Conservation (phyloP, 2,888 invertebrate genomes). For the Campoplex capitator region DNA sequence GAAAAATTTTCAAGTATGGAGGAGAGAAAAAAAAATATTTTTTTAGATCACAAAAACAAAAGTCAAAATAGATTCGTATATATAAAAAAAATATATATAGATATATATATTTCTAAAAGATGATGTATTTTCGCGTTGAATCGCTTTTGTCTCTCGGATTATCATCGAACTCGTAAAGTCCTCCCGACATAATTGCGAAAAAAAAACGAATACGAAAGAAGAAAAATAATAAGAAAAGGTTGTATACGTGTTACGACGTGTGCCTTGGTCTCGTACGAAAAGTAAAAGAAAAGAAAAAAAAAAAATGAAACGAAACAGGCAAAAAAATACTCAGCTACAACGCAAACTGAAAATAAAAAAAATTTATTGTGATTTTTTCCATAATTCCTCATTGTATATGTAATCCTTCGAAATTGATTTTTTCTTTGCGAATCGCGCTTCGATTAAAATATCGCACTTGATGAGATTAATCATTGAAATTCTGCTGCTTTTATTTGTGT, state of each 20-base stretch:
- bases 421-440: neutral
- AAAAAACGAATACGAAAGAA: conserved; percentile 53
- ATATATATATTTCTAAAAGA: conserved; percentile 59
- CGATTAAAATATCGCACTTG: conserved; percentile 39
- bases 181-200: conserved; percentile 7
- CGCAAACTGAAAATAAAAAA: conserved; percentile 14
- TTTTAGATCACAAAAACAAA: conserved; percentile 2
- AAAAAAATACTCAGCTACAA: conserved; percentile 53
- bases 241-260: conserved; percentile 52
- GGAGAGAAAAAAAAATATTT: conserved; percentile 2
- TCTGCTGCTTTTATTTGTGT: neutral
- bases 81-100: neutral
- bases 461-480: conserved; percentile 11
- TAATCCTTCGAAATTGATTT: neutral
- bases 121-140: conserved; percentile 61
- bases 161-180: conserved; percentile 40
- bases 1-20: neutral
- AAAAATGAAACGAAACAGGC: neutral
- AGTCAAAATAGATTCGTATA: neutral
- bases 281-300: neutral
- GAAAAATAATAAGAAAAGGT: conserved; percentile 19
- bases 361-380: neutral
- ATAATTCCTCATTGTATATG: conserved; percentile 8
- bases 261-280: conserved; percentile 53
- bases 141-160: conserved; percentile 35